Evolutionary conservation across 2,113 vertebrate species (phyloP), one percentile per base, ranked within the genome.

Genomic region (Rana temporaria): DNA sequence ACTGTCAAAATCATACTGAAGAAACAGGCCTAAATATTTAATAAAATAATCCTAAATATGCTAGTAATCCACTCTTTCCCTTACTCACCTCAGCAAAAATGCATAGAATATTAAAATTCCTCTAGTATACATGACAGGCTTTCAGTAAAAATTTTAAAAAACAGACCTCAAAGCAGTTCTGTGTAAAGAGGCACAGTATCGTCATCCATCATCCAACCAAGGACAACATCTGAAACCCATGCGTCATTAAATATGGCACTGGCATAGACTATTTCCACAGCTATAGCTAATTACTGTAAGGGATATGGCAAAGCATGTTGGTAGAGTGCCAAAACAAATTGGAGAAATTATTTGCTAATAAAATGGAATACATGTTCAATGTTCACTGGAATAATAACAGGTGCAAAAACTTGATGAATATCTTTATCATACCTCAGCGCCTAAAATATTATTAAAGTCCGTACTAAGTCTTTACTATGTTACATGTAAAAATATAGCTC

Each of bases 381-480:
- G 57, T 75, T 42, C 6, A 32, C 72, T 75, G 60, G 56, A 75
- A 75, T 62, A 75, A 75, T 75, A 75, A 75, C 72, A 75, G 72
- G 72, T 75, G 72, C 72, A 75, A 75, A 60, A 17, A 59, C 32
- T 42, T 62, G 57, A 75, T 75, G 72, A 75, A 75, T 62, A 75
- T 60, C 57, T 75, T 75, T 75, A 75, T 75, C 72, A 75, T 75
- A 75, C 30, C 55, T 34, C 26, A 57, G 26, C 6, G 26, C 57
- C 55, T 24, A 70, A 73, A 73, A 73, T 19, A 59, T 75, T 75
- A 75, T 75, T 75, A 75, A 75, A 75, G 72, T 75, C 72, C 60
- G 72, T 18, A 32, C 72, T 42, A 32, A 42, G 56, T 62, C 72
- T 75, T 75, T 75, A 62, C 56, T 22, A 57, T 32, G 72, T 60